Conservation (phyloP, 2,113 vertebrate species). For the Tenrec ecaudatus region DNA sequence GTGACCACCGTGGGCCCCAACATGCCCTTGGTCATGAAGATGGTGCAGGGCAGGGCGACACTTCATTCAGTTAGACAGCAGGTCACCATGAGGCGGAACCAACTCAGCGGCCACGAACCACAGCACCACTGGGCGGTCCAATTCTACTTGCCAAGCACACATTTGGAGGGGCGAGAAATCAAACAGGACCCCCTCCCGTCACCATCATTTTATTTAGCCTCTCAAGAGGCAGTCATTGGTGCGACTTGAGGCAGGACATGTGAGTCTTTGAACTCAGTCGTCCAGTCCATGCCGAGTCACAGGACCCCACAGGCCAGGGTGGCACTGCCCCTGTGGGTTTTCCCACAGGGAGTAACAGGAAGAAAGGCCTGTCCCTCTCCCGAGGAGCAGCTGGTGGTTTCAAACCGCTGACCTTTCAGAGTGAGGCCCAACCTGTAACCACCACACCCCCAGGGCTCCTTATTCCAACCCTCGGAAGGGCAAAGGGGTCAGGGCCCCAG, state of each 20-base stretch:
- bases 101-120: background rate
- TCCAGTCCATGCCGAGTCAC: no score
- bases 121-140: background rate
- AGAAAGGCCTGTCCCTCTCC: background rate
- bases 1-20: background rate
- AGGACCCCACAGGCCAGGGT: no score
- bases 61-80: background rate
- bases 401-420: background rate
- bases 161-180: background rate
- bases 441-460: background rate
- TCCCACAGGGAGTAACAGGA: no score
- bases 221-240: no score
- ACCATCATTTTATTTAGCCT: slow-evolving; percentile 1
- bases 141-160: background rate
- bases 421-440: background rate
- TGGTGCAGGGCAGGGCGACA: background rate
- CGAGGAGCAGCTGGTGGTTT: background rate
- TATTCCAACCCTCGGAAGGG: slow-evolving; percentile 2
- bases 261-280: no score
- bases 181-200: slow-evolving; percentile 10
- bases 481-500: background rate
- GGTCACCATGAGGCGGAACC: background rate
- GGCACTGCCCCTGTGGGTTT: no score
- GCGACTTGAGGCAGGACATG: no score
- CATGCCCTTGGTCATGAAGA: background rate